phyloP scores from a whole-genome alignment of 2,888 invertebrate species.

The Leptarthrus brevirostris region DNA sequence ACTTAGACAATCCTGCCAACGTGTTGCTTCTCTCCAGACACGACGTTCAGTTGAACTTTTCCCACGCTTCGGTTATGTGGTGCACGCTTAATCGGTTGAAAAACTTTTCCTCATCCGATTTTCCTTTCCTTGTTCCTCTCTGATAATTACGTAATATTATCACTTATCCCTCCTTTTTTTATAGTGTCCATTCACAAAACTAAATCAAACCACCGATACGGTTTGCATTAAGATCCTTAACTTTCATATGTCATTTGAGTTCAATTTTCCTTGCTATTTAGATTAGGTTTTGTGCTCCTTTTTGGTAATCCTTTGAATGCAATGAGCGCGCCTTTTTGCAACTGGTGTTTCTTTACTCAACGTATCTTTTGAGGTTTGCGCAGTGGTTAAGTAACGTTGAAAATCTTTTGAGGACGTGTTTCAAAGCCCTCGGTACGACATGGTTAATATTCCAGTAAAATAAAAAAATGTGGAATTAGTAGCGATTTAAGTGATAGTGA shows the following conservation, averaged over 20 bases:
- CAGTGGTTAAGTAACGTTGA: slow-evolving; percentile 17
- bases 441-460: neutral
- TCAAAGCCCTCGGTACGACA: neutral
- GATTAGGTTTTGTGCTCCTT: no score
- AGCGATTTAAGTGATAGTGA: neutral
- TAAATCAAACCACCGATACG: neutral
- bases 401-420: neutral
- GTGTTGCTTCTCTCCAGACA: slow-evolving; percentile 56
- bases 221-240: slow-evolving; percentile 17
- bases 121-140: slow-evolving; percentile 21
- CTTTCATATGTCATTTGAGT: neutral
- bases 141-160: slow-evolving; percentile 29
- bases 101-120: slow-evolving; percentile 3
- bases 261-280: no score
- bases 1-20: slow-evolving; percentile 56
- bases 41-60: slow-evolving; percentile 57
- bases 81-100: slow-evolving; percentile 53
- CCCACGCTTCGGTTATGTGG: slow-evolving; percentile 58
- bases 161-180: slow-evolving; percentile 36
- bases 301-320: neutral
- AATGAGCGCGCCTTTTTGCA: slow-evolving; percentile 38
- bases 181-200: neutral
- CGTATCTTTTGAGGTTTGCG: slow-evolving; percentile 20
- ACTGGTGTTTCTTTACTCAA: slow-evolving; percentile 38
- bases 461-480: neutral